A percentile compares a stretch with the other conserved stretches of the same genome.
These are phyloP conservation scores for Xenentodon cancila DNA, from an alignment of 2,797 vertebrate species.

Conservation along the genomic window DNA sequence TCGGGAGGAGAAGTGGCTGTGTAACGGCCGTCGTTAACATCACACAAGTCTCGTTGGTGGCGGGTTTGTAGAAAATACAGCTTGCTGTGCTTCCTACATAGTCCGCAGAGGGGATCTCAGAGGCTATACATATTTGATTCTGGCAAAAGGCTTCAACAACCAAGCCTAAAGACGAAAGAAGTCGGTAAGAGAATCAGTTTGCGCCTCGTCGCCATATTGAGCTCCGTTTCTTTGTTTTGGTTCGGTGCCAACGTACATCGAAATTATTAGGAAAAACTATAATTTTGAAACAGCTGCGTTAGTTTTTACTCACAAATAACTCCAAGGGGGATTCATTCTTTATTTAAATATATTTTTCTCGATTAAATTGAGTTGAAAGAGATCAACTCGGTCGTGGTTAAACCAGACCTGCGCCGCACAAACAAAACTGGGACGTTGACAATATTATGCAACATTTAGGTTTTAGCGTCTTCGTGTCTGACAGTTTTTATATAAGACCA, in stretches of 20 bases:
- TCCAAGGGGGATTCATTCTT: too few relatives aligned
- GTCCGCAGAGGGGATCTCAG: constrained; percentile 48
- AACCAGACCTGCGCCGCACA: too few relatives aligned
- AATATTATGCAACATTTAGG: too few relatives aligned
- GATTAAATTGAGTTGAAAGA: too few relatives aligned
- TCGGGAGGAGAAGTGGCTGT: constrained; percentile 48
- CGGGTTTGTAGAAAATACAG: constrained; percentile 61
- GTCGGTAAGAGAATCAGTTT: constrained; percentile 78
- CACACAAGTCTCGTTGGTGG: constrained; percentile 30
- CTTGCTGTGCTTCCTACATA: constrained; percentile 54
- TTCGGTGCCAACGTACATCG: constrained; percentile 52
- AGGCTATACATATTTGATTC: constrained; percentile 33
- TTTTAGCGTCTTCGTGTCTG: too few relatives aligned
- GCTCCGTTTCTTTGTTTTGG: constrained; percentile 81
- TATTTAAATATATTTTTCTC: too few relatives aligned
- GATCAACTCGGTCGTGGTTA: too few relatives aligned
- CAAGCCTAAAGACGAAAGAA: constrained; percentile 72
- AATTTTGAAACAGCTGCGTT: neutral
- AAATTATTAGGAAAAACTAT: neutral
- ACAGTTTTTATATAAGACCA: neutral
- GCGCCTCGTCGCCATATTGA: constrained; percentile 79
- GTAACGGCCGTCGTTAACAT: constrained; percentile 19
- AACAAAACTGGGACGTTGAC: too few relatives aligned
- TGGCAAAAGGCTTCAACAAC: constrained; percentile 73
- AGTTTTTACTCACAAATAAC: neutral